Base-by-base conservation (phyloP, 1,140 invertebrate species). In the Eulimnadia texana region DNA sequence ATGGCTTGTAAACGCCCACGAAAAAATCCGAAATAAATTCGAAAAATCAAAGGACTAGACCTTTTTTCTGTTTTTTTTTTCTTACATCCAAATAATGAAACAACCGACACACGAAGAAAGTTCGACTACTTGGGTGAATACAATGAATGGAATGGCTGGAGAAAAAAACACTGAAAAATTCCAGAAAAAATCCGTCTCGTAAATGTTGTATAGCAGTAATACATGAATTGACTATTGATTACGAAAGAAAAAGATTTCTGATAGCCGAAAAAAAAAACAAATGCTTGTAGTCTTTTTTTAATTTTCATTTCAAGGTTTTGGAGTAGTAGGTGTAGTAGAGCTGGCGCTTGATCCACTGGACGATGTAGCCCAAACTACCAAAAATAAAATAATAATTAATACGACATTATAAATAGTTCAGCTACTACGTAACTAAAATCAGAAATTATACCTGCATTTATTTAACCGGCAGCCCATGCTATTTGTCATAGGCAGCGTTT, bases 311-410 rank as follows among this genome's bases (percentile, higher is more conserved):
- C 29, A 57, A 42, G 55, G 55, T 57, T 6, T 11, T 13, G 2
- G n/a, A 27, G 55, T 57, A 23, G 54, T 56, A n/a, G n/a, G n/a
- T n/a, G n/a, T n/a, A 24, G 55, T 1, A 9, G 3, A 23, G 27
- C 27, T 33, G 55, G 33, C 22, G 28, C 55, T 57, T 23, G n/a
- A 29, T 29, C 27, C 33, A 33, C 55, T 57, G 33, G 55, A 57
- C 16, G 55, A 27, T 28, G 55, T 57, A 20, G 55, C 55, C 55
- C 55, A 57, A 42, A 57, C 55, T 57, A 29, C 22, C 22, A 29
- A 28, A 55, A 24, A 54, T 23, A 24, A 55, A 55, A 23, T 6
- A 55, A 22, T 19, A 22, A 16, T 27, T 27, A 55, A 29, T 16
- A 16, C 10, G 25, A 54, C 52, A 16, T 13, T 16, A 13, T 25